Evolutionary conservation across 2,113 vertebrate genomes (phyloP), one percentile per base, ranked within the genome.

Genomic region (Sebastes fasciatus): DNA sequence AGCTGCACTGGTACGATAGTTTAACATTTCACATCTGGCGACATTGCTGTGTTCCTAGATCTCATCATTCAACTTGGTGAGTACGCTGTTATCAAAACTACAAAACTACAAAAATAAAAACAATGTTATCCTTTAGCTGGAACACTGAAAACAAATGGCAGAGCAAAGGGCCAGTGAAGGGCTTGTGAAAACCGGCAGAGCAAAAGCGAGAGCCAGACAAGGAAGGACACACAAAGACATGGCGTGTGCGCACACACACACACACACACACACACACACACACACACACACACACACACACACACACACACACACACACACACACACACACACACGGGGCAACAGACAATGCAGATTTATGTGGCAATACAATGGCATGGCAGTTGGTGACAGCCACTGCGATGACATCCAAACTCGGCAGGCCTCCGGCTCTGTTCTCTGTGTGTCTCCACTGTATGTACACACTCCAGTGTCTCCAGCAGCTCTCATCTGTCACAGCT

Each of bases 401-500:
- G 4, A 48, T 87, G 87, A 86, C 84, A 89, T 85, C 80, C 80
- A 90, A 83, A 88, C 89, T 79, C 86, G 79, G 80, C 77, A 79
- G 87, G 92, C 92, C 89, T 73, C 67, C 3, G 73, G 88, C 84
- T 88, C 77, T 76, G 77, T 73, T 83, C 73, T 77, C 77, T 54
- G 48, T 65, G 82, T 83, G 63, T 60, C 34, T 68, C 34, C 5
- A 12, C 67, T 84, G 77, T 63, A 67, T 70, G 66, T 77, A 80
- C 86, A 87, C 69, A 87, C 85, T 84, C 75, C 82, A 71, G 62
- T 65, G 88, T 92, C 80, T 88, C 77, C 74, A 74, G 82, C 84
- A 80, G 84, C 82, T 90, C 84, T 90, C 84, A 80, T 90, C 88
- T 89, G 90, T 93, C 91, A 85, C 46, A 69, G 77, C 80, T 86